A percentile compares a stretch with the other conserved stretches of the same genome.
Conservation (phyloP, 2,888 invertebrate genomes). For the Caenorhabditis doughertyi region DNA sequence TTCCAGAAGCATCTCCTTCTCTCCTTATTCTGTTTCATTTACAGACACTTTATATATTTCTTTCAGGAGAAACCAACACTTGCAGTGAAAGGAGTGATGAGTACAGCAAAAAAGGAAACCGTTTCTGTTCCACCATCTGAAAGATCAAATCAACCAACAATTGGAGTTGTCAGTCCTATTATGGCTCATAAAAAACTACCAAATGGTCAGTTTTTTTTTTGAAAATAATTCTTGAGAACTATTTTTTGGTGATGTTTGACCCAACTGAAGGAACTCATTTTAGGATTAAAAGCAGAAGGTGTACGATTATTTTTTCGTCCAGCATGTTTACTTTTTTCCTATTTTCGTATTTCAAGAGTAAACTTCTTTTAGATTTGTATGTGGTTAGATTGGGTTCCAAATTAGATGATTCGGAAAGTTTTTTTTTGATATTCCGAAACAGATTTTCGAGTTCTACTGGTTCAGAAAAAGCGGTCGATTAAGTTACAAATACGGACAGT, state of each 20-base stretch:
- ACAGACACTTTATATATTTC: slow-evolving; percentile 13
- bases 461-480: too few relatives aligned
- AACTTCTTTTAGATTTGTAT: background rate
- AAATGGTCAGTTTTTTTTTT: slow-evolving; percentile 29
- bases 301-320: background rate
- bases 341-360: background rate
- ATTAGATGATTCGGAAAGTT: too few relatives aligned
- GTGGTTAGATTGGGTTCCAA: too few relatives aligned
- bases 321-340: slow-evolving; percentile 2
- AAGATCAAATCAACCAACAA: slow-evolving; percentile 71
- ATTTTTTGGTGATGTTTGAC: slow-evolving; percentile 22
- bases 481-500: too few relatives aligned
- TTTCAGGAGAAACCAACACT: slow-evolving; percentile 71
- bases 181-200: slow-evolving; percentile 65
- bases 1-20: background rate
- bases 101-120: slow-evolving; percentile 52
- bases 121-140: slow-evolving; percentile 16
- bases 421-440: too few relatives aligned
- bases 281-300: slow-evolving; percentile 39
- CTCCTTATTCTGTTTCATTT: background rate
- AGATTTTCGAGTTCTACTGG: too few relatives aligned
- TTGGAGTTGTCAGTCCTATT: slow-evolving; percentile 89
- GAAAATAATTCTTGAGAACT: background rate
- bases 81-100: slow-evolving; percentile 76
- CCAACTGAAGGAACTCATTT: slow-evolving; percentile 28